Percentiles rank a stretch among this genome's conserved stretches.
Conservation (phyloP, 2,888 invertebrate species). For the Protula sp. region DNA sequence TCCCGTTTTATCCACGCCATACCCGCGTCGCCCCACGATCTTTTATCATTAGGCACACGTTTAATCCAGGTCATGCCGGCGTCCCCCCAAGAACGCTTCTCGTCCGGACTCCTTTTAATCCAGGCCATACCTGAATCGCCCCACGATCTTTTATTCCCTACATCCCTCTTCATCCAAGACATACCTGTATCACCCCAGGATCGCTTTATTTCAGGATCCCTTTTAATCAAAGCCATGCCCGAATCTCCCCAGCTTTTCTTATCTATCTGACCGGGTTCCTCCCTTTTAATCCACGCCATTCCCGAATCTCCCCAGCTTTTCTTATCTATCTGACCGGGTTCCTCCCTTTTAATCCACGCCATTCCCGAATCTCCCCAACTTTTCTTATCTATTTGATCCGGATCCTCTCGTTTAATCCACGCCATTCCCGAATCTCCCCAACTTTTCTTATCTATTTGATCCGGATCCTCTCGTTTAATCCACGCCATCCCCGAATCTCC, state of each 20-base stretch:
- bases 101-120: slow-evolving; percentile 5
- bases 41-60: slow-evolving; percentile 11
- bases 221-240: slow-evolving; percentile 14
- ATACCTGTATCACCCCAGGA: slow-evolving; percentile 14
- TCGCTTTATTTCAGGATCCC: slow-evolving; percentile 4
- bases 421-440: slow-evolving; percentile 20
- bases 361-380: slow-evolving; percentile 10
- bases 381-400: slow-evolving; percentile 5
- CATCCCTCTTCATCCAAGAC: slow-evolving; percentile 13
- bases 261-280: neutral
- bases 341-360: slow-evolving; percentile 12
- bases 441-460: slow-evolving; percentile 15
- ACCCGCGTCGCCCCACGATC: slow-evolving; percentile 11
- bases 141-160: slow-evolving; percentile 6
- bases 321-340: slow-evolving; percentile 3
- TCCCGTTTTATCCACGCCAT: slow-evolving; percentile 13
- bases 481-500: slow-evolving; percentile 15
- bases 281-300: slow-evolving; percentile 14
- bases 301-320: slow-evolving; percentile 13
- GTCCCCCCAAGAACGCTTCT: slow-evolving; percentile 15
- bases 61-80: slow-evolving; percentile 19
- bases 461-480: slow-evolving; percentile 11
- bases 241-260: slow-evolving; percentile 11
- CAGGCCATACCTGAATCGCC: slow-evolving; percentile 8
- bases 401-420: slow-evolving; percentile 17